phyloP scores from a whole-genome alignment of 2,888 invertebrate genomes.

The Tipula unca region DNA sequence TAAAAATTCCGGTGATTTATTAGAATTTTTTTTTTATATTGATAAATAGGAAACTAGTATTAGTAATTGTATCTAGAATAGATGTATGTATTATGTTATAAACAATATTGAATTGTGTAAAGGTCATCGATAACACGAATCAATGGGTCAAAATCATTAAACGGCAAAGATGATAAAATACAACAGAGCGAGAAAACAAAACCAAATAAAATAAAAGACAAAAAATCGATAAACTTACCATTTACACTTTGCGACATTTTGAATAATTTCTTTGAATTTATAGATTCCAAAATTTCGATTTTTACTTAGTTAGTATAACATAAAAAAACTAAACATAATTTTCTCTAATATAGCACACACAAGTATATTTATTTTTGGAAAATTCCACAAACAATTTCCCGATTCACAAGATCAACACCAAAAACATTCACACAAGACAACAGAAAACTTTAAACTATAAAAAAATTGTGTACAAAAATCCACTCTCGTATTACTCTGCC shows the following conservation, averaged over 20 bases:
- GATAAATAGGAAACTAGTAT: neutral
- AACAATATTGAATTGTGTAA: neutral
- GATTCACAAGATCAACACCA: neutral
- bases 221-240: constrained; percentile 1
- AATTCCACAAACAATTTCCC: neutral
- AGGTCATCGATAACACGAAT: neutral
- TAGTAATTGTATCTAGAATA: neutral
- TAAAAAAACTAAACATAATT: neutral
- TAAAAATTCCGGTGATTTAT: neutral
- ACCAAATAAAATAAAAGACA: neutral
- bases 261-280: neutral
- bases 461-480: neutral
- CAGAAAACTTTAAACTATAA: neutral
- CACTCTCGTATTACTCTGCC: neutral
- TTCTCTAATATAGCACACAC: neutral
- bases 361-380: neutral
- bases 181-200: neutral
- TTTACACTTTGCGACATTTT: constrained; percentile 8
- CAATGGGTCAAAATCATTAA: neutral
- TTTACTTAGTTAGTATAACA: neutral
- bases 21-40: neutral
- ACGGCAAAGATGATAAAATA: neutral
- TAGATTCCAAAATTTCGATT: neutral
- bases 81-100: neutral
- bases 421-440: neutral